Percentiles rank a stretch among this genome's conserved stretches.
Conservation (phyloP, 2,888 invertebrate species). For the Agrotis segetum region DNA sequence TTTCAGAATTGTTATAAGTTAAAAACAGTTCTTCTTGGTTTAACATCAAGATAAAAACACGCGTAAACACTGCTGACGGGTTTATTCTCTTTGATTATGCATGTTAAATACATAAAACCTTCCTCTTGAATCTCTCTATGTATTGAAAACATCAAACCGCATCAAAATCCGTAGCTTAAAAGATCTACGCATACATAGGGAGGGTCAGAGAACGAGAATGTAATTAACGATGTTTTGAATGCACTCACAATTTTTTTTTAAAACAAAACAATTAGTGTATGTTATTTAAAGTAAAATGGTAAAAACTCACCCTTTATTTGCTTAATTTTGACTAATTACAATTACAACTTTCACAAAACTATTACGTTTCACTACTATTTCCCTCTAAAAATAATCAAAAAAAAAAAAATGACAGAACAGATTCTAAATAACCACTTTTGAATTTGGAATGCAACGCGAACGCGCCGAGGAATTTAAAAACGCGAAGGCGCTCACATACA, state of each 20-base stretch:
- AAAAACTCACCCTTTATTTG: conserved; percentile 79
- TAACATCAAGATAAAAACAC: background rate
- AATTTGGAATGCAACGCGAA: conserved; percentile 45
- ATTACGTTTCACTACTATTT: conserved; percentile 4
- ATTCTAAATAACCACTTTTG: conserved; percentile 28
- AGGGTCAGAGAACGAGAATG: too few relatives aligned
- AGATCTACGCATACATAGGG: too few relatives aligned
- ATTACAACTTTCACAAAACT: conserved; percentile 27
- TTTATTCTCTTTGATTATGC: too few relatives aligned
- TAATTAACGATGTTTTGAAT: too few relatives aligned
- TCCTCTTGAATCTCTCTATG: too few relatives aligned
- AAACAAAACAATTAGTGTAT: too few relatives aligned
- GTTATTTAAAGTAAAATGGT: too few relatives aligned
- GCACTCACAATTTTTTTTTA: background rate
- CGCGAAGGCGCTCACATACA: conserved; percentile 26
- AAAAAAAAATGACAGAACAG: background rate
- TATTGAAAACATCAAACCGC: too few relatives aligned
- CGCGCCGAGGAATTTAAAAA: conserved; percentile 38
- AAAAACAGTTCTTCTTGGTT: too few relatives aligned
- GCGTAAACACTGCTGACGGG: background rate
- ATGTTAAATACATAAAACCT: too few relatives aligned
- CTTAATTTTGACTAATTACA: conserved; percentile 80
- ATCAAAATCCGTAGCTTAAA: too few relatives aligned
- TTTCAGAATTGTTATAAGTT: too few relatives aligned
- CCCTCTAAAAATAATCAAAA: conserved; percentile 26